Percentiles rank a stretch among this genome's conserved stretches.
These are phyloP conservation scores for Tetramorium simillimum DNA, from an alignment of 1,140 invertebrate species.

Conservation along the genomic window DNA sequence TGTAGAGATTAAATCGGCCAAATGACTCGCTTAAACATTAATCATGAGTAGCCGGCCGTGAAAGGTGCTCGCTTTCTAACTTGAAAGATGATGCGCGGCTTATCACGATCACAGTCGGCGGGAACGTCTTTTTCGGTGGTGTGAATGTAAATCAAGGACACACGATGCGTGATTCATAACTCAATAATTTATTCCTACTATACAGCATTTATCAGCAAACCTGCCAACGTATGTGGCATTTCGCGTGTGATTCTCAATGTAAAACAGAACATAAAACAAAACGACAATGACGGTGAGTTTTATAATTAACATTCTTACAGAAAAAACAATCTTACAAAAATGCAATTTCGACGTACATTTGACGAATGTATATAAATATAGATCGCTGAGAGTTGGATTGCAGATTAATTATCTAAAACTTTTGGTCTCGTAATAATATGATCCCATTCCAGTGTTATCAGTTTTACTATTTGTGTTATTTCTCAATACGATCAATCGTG, in stretches of 20 bases:
- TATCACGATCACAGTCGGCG: background rate
- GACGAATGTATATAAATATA: background rate
- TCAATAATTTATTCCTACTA: constrained; percentile 56
- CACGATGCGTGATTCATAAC: constrained; percentile 19
- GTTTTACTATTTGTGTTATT: background rate
- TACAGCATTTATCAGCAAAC: constrained; percentile 10
- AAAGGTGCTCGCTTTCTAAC: background rate
- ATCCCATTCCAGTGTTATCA: background rate
- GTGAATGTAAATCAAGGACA: constrained; percentile 44
- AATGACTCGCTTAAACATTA: constrained; percentile 21
- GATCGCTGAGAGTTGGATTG: background rate
- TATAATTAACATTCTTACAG: constrained; percentile 5
- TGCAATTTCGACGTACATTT: constrained; percentile 9
- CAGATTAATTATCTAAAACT: background rate
- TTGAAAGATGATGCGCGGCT: background rate
- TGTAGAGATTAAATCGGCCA: constrained; percentile 19
- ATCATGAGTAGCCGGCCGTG: background rate
- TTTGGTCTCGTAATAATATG: constrained; percentile 30
- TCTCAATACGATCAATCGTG: background rate
- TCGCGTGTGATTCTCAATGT: background rate
- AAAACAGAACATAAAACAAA: background rate
- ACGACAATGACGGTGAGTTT: background rate
- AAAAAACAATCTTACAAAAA: background rate
- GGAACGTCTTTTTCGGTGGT: background rate
- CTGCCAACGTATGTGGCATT: background rate